A percentile compares a stretch with the other conserved stretches of the same genome.
phyloP scores from a whole-genome alignment of 1,140 invertebrate genomes.

The Ptiloglossa arizonensis region DNA sequence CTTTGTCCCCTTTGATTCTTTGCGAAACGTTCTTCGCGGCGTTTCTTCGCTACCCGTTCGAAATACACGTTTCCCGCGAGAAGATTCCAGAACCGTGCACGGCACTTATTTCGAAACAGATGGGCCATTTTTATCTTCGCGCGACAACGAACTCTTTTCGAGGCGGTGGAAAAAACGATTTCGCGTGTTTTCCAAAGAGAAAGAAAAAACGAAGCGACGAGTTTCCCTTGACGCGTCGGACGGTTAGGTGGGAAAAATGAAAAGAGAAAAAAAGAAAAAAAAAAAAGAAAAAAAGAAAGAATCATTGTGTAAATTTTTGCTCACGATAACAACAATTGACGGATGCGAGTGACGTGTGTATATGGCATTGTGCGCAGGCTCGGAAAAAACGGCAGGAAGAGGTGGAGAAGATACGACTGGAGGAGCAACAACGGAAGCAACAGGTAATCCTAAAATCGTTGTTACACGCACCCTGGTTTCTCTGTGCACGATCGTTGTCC shows the following conservation, averaged over 20 bases:
- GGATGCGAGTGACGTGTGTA: constrained; percentile 76
- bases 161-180: neutral
- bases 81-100: neutral
- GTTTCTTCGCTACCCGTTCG: too few species aligned
- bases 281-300: neutral
- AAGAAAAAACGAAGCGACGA: neutral
- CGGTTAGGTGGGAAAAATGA: neutral
- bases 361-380: constrained; percentile 84
- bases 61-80: too few species aligned
- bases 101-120: too few species aligned
- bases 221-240: neutral
- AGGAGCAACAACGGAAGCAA: constrained; percentile 92
- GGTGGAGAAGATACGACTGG: constrained; percentile 90
- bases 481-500: constrained; percentile 15
- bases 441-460: constrained; percentile 84
- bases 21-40: too few species aligned
- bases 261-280: too few species aligned
- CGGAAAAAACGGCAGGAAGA: constrained; percentile 93
- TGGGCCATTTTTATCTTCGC: too few species aligned
- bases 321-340: constrained; percentile 49
- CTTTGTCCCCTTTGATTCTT: too few species aligned
- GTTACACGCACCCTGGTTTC: constrained; percentile 34
- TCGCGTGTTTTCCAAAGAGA: too few species aligned
- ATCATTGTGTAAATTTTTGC: constrained; percentile 38
- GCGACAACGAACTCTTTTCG: neutral